These are phyloP conservation scores for Drosophila sechellia DNA, from an alignment of 1,140 invertebrate species.

Conservation along the genomic window DNA sequence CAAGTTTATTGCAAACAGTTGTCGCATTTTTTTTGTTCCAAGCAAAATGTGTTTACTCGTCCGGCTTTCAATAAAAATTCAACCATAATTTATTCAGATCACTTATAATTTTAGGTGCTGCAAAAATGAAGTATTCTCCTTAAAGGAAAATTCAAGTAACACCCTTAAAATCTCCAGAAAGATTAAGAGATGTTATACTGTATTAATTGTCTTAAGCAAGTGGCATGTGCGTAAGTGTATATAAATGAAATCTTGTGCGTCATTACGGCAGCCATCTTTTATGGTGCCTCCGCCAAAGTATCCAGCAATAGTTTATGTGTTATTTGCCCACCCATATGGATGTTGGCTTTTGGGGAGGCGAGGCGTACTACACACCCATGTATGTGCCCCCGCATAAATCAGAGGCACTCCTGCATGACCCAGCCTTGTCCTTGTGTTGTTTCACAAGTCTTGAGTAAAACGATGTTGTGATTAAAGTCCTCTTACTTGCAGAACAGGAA, in stretches of 20 bases:
- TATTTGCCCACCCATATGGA: not conserved
- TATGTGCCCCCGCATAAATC: slow-evolving; percentile 35
- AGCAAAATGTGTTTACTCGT: no score
- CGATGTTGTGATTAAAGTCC: slow-evolving; percentile 30
- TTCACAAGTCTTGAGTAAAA: slow-evolving; percentile 9
- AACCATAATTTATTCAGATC: no score
- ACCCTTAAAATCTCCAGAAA: no score
- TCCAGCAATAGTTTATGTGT: slow-evolving; percentile 39
- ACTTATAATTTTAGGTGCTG: not conserved
- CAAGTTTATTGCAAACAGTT: not conserved
- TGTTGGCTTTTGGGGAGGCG: slow-evolving; percentile 15
- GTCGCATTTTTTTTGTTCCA: no score
- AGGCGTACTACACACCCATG: not conserved
- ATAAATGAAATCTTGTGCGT: slow-evolving; percentile 32
- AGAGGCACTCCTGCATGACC: slow-evolving; percentile 22
- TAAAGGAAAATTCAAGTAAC: not conserved
- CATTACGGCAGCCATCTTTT: slow-evolving; percentile 33
- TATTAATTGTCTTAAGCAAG: slow-evolving; percentile 4
- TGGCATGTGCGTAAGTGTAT: slow-evolving; percentile 8
- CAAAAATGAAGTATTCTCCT: not conserved
- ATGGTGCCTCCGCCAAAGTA: slow-evolving; percentile 25
- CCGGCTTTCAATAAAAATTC: no score
- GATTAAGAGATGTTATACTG: not conserved
- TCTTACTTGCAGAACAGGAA: slow-evolving; percentile 23
- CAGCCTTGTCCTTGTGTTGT: not conserved